Evolutionary conservation across 2,797 vertebrate genomes (phyloP).

Genomic region (Siniperca obscura): DNA sequence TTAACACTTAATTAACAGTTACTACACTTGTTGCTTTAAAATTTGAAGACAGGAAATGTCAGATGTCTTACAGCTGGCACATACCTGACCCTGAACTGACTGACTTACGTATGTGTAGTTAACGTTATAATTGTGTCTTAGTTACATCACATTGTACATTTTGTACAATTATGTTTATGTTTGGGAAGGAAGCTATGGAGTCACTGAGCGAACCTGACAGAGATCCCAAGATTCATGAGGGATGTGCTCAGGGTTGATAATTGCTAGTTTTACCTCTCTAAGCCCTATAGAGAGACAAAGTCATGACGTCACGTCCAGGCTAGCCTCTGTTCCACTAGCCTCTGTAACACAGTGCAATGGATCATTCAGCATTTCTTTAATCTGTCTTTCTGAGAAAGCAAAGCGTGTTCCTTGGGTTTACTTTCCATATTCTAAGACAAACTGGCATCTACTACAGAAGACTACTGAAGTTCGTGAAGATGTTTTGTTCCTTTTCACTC

Average conservation of each 20-base stretch:
- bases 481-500: too few species aligned
- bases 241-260: not conserved
- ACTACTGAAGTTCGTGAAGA: too few species aligned
- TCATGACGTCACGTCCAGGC: too few species aligned
- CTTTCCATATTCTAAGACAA: not conserved
- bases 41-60: not conserved
- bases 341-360: not conserved
- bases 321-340: not conserved
- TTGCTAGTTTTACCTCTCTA: not conserved
- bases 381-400: not conserved
- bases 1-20: not conserved
- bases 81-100: too few species aligned
- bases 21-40: not conserved
- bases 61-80: not conserved
- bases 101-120: too few species aligned
- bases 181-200: not conserved
- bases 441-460: too few species aligned
- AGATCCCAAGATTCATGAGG: not conserved
- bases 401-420: not conserved
- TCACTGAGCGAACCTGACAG: too few species aligned
- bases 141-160: too few species aligned
- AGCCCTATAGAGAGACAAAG: not conserved
- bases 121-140: too few species aligned
- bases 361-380: not conserved
- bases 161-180: not conserved